Conservation (phyloP, 2,888 invertebrate species). For the Junonia oenone region DNA sequence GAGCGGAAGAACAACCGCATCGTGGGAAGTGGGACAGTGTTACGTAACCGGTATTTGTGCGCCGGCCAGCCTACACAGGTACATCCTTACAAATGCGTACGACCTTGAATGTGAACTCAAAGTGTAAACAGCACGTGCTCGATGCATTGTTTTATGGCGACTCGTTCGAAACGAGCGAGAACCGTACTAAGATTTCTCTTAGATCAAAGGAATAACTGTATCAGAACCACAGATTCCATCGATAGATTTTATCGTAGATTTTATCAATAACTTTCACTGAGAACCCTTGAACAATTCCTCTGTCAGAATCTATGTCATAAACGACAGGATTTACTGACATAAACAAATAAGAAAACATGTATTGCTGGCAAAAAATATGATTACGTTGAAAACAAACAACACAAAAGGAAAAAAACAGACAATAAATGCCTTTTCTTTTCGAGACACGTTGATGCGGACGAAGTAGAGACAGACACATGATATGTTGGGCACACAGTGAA, state of each 20-base stretch:
- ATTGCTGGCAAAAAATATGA: background rate
- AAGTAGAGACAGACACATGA: slow-evolving; percentile 22
- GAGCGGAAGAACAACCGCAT: slow-evolving; percentile 44
- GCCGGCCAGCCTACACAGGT: slow-evolving; percentile 69
- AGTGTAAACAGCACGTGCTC: slow-evolving; percentile 76
- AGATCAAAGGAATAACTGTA: slow-evolving; percentile 19
- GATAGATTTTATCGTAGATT: background rate
- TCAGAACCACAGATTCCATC: too few species aligned
- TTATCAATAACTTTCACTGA: background rate
- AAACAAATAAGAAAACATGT: background rate
- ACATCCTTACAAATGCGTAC: slow-evolving; percentile 79
- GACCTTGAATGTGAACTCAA: slow-evolving; percentile 78
- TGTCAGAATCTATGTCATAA: too few species aligned
- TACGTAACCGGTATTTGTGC: slow-evolving; percentile 76
- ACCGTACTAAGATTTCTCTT: slow-evolving; percentile 28
- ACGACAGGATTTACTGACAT: too few species aligned
- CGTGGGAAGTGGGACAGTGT: slow-evolving; percentile 75
- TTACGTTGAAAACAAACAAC: background rate
- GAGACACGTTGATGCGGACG: background rate
- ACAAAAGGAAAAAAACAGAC: background rate
- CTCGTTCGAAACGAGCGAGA: slow-evolving; percentile 47
- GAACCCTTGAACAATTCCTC: background rate
- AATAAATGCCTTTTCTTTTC: background rate
- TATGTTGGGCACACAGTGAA: slow-evolving; percentile 30
- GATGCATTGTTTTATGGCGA: slow-evolving; percentile 77